Evolutionary conservation across 2,113 vertebrate genomes (phyloP).

Genomic region (Festucalex cinctus): DNA sequence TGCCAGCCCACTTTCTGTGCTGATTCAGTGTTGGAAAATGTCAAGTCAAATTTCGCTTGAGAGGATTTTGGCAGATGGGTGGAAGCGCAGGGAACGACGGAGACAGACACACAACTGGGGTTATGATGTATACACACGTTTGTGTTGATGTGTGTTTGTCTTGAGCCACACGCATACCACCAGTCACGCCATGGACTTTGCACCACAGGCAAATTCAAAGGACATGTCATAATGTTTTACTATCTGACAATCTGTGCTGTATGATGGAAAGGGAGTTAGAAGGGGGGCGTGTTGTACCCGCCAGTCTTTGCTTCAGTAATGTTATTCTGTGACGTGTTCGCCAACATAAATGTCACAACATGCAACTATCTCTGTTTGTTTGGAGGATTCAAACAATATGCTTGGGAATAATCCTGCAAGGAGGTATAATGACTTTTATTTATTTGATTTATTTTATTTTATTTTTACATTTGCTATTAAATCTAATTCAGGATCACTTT

Average conservation of each 20-base stretch:
- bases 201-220: slow-evolving; percentile 48
- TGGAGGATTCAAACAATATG: slow-evolving; percentile 18
- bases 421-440: not conserved
- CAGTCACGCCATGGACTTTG: slow-evolving; percentile 39
- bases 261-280: slow-evolving; percentile 13
- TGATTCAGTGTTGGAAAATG: slow-evolving; percentile 62
- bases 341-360: slow-evolving; percentile 44
- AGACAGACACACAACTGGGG: not conserved
- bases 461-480: not conserved
- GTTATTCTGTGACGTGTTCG: slow-evolving; percentile 44
- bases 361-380: slow-evolving; percentile 17
- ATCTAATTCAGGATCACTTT: not conserved
- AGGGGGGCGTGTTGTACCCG: slow-evolving; percentile 26
- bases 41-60: slow-evolving; percentile 52
- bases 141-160: slow-evolving; percentile 24
- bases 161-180: slow-evolving; percentile 34
- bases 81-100: slow-evolving; percentile 27
- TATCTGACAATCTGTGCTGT: slow-evolving; percentile 23
- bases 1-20: slow-evolving; percentile 42
- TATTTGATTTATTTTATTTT: not conserved
- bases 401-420: slow-evolving; percentile 16
- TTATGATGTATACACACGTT: slow-evolving; percentile 2
- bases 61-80: slow-evolving; percentile 46
- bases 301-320: slow-evolving; percentile 41
- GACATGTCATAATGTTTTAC: slow-evolving; percentile 53